Evolutionary conservation across 37 sponge, comb jelly and placozoan species (phyloP).

Genomic region (Halichondria panicea): DNA sequence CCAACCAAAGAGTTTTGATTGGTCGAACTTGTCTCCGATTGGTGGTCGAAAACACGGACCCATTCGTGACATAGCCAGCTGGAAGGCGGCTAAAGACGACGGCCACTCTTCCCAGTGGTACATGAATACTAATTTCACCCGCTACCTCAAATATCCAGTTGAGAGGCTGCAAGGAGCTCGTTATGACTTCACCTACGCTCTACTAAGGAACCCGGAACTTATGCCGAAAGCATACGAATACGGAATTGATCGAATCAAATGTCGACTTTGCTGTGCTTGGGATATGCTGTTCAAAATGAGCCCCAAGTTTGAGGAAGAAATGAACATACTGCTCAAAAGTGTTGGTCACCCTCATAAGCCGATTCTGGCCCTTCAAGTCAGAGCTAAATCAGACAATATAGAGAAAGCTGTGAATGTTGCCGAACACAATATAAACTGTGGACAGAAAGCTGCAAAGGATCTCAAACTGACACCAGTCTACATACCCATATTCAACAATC

Average conservation of each 20-base stretch:
- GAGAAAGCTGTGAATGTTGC: slow-evolving; percentile 6
- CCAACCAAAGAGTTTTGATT: slow-evolving; percentile 45
- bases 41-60: slow-evolving; percentile 20
- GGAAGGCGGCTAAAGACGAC: slow-evolving; percentile 23
- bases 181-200: slow-evolving; percentile 62
- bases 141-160: slow-evolving; percentile 34
- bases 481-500: slow-evolving; percentile 32
- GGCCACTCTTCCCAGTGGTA: slow-evolving; percentile 50
- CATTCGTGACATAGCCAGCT: slow-evolving; percentile 53
- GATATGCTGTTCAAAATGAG: slow-evolving; percentile 47
- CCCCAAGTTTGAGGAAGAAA: slow-evolving; percentile 31
- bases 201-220: slow-evolving; percentile 36
- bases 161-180: slow-evolving; percentile 46
- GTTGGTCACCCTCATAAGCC: slow-evolving; percentile 8
- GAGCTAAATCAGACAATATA: slow-evolving; percentile 17
- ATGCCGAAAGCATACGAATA: slow-evolving; percentile 38
- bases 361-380: slow-evolving; percentile 22
- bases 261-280: slow-evolving; percentile 60
- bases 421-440: slow-evolving; percentile 28
- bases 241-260: slow-evolving; percentile 37
- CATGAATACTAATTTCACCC: slow-evolving; percentile 43
- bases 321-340: slow-evolving; percentile 24
- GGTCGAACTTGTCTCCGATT: slow-evolving; percentile 23
- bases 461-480: neutral
- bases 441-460: slow-evolving; percentile 20